Evolutionary conservation across 2,888 invertebrate genomes (phyloP).

Genomic region (Dicyrtoma fusca): DNA sequence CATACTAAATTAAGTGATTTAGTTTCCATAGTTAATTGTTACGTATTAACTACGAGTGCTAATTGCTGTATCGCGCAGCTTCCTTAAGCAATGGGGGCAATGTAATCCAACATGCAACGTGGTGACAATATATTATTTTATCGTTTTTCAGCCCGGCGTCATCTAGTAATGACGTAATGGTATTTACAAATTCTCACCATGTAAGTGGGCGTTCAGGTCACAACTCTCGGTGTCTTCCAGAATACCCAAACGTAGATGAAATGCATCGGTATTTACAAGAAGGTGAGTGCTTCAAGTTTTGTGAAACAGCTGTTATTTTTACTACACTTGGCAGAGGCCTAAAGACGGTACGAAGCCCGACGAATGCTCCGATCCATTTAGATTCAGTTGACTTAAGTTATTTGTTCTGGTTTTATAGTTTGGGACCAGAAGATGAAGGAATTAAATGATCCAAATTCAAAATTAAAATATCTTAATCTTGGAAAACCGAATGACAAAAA

Average conservation of each 20-base stretch:
- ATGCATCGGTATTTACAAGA: conserved; percentile 36
- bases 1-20: too few species aligned
- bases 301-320: background rate
- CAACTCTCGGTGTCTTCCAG: conserved; percentile 25
- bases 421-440: conserved; percentile 36
- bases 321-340: too few species aligned
- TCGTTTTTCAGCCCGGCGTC: conserved; percentile 29
- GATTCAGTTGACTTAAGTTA: background rate
- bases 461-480: conserved; percentile 31
- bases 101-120: too few species aligned
- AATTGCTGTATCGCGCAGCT: too few species aligned
- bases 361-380: too few species aligned
- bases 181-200: conserved; percentile 28
- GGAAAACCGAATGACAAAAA: conserved; percentile 29
- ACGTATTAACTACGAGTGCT: too few species aligned
- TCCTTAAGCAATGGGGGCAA: too few species aligned
- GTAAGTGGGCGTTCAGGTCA: conserved; percentile 27
- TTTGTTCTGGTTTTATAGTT: conserved; percentile 12
- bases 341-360: too few species aligned
- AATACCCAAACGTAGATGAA: conserved; percentile 35
- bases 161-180: conserved; percentile 28
- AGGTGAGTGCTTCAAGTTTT: background rate
- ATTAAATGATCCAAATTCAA: conserved; percentile 29
- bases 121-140: too few species aligned
- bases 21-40: too few species aligned